Evolutionary conservation across 2,888 invertebrate species (phyloP).

Genomic region (Tachina fera): DNA sequence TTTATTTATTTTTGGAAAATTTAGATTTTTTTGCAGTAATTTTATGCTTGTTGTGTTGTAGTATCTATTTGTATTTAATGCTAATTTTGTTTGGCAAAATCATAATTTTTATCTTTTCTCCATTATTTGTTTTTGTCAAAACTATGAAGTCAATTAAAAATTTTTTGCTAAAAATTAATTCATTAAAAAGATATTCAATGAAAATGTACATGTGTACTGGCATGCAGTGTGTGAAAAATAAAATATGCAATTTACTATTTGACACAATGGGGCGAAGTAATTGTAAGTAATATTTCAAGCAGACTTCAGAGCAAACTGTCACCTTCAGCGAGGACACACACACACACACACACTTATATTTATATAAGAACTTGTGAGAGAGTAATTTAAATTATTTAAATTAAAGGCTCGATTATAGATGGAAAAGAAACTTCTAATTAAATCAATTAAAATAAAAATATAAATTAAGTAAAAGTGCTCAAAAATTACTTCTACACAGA

Average conservation of each 20-base stretch:
- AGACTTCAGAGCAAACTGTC: no score
- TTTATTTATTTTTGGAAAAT: slow-evolving; percentile 42
- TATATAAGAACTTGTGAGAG: no score
- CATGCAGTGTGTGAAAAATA: slow-evolving; percentile 13
- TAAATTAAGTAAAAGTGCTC: no score
- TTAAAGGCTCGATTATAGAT: no score
- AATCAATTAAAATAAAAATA: no score
- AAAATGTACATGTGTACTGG: slow-evolving; percentile 33
- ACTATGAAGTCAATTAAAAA: slow-evolving; percentile 67
- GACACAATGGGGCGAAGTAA: slow-evolving; percentile 16
- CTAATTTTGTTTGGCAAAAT: slow-evolving; percentile 65
- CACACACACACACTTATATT: no score
- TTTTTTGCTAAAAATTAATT: slow-evolving; percentile 63
- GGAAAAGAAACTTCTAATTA: no score
- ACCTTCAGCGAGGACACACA: no score
- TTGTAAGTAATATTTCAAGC: not conserved
- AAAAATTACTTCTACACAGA: no score
- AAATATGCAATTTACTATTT: slow-evolving; percentile 32
- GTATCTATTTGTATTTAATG: slow-evolving; percentile 56
- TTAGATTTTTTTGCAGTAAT: slow-evolving; percentile 27
- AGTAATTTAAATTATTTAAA: no score
- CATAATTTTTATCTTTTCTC: slow-evolving; percentile 48
- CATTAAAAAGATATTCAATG: slow-evolving; percentile 60
- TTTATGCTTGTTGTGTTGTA: slow-evolving; percentile 7
- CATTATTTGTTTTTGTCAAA: slow-evolving; percentile 61